These are phyloP conservation scores for Stenchaetothrips biformis DNA, from an alignment of 2,888 invertebrate genomes.

Conservation along the genomic window DNA sequence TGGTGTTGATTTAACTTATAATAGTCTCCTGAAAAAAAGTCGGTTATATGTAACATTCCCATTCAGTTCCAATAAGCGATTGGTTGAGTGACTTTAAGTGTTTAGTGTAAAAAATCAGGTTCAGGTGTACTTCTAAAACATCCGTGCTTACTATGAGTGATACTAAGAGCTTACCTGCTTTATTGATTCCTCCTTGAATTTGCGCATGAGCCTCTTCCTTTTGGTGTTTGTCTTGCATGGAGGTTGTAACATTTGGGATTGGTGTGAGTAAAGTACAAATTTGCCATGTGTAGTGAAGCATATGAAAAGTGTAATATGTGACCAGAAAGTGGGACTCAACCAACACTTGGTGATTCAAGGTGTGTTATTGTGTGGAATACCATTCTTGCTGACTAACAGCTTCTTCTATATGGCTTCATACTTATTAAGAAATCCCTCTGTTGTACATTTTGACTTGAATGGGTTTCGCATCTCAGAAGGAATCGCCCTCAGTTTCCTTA, in stretches of 20 bases:
- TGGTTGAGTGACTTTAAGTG: too few species aligned
- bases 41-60: too few species aligned
- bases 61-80: too few species aligned
- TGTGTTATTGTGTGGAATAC: background rate
- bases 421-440: background rate
- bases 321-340: background rate
- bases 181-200: slow-evolving; percentile 4
- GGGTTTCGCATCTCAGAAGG: background rate
- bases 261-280: slow-evolving; percentile 23
- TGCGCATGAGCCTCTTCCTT: slow-evolving; percentile 14
- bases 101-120: background rate
- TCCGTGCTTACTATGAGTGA: slow-evolving; percentile 1
- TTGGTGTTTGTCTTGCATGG: slow-evolving; percentile 3
- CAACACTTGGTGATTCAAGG: background rate
- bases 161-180: slow-evolving; percentile 7
- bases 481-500: background rate
- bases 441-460: background rate
- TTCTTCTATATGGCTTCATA: too few species aligned
- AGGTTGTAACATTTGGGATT: slow-evolving; percentile 4
- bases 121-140: background rate
- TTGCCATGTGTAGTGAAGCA: background rate
- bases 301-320: background rate
- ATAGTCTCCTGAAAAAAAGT: too few species aligned
- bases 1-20: background rate
- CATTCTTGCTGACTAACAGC: too few species aligned